Percentiles rank a stretch among this genome's conserved stretches.
These are phyloP conservation scores for Trachythela sp. DNA, from an alignment of 64 coral and sea anemone genomes.

Conservation along the genomic window DNA sequence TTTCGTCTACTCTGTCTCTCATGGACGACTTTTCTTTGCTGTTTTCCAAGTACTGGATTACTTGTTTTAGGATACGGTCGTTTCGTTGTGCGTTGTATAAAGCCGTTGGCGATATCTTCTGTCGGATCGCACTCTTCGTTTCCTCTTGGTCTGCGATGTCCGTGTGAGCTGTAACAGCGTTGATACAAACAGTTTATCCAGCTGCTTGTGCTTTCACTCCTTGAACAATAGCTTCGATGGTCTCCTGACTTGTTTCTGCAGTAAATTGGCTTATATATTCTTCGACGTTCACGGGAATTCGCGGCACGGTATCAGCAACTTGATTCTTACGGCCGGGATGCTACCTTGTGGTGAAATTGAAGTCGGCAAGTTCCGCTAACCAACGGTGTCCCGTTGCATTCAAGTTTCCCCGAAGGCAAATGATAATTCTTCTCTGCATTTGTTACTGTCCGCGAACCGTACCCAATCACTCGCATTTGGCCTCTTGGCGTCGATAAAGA, in stretches of 20 bases:
- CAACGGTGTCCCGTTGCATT: constrained; percentile 10
- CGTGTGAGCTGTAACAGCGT: background rate
- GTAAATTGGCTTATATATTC: constrained; percentile 15
- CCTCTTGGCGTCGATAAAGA: background rate
- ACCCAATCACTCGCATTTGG: constrained; percentile 14
- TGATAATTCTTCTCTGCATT: background rate
- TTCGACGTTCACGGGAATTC: background rate
- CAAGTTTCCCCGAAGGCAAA: background rate
- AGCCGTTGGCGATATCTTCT: background rate
- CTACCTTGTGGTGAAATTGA: constrained; percentile 1
- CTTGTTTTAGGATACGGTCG: background rate
- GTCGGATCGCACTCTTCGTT: background rate
- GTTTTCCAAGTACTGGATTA: constrained; percentile 17
- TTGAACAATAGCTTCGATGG: constrained; percentile 3
- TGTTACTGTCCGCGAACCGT: background rate
- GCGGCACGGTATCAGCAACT: background rate
- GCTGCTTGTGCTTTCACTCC: background rate
- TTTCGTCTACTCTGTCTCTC: constrained; percentile 3
- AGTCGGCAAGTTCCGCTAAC: constrained; percentile 8
- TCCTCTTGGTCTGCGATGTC: background rate
- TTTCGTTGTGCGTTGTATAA: constrained; percentile 18
- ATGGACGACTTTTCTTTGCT: background rate
- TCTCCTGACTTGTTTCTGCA: too few species aligned
- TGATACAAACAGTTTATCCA: background rate
- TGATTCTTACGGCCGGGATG: constrained; percentile 14